These are phyloP conservation scores for Huso huso DNA, from an alignment of 2,797 vertebrate genomes.

Conservation along the genomic window DNA sequence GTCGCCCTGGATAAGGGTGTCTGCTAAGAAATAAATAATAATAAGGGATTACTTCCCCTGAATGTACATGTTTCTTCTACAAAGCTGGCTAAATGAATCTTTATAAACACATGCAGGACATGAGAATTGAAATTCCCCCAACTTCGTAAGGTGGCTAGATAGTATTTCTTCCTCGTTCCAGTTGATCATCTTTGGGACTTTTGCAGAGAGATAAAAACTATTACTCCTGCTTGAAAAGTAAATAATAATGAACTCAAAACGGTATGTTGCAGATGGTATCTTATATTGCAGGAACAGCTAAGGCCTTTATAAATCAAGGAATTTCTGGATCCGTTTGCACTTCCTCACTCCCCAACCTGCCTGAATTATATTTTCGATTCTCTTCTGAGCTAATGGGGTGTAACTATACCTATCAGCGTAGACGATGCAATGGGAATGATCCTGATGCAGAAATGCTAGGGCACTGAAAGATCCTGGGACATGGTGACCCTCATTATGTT, in stretches of 20 bases:
- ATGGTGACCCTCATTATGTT: slow-evolving; percentile 6
- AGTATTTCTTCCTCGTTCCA: slow-evolving; percentile 16
- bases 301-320: neutral
- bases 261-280: neutral
- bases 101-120: slow-evolving; percentile 20
- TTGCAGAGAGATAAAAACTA: neutral
- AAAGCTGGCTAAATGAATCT: slow-evolving; percentile 18
- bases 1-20: too few relatives aligned
- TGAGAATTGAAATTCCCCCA: slow-evolving; percentile 18
- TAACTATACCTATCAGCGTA: slow-evolving; percentile 14
- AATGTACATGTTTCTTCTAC: slow-evolving; percentile 7
- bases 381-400: slow-evolving; percentile 20
- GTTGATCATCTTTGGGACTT: slow-evolving; percentile 11
- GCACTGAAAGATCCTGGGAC: slow-evolving; percentile 5
- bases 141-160: slow-evolving; percentile 18
- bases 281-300: neutral
- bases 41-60: slow-evolving; percentile 3
- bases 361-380: slow-evolving; percentile 14
- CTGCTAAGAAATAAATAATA: too few relatives aligned
- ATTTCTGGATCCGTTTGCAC: neutral
- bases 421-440: slow-evolving; percentile 13
- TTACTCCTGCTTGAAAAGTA: neutral
- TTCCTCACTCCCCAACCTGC: neutral
- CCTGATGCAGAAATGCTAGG: neutral
- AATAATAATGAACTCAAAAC: slow-evolving; percentile 7